Conservation (phyloP, 1,140 invertebrate genomes). For the Hypsibius dujardini region DNA sequence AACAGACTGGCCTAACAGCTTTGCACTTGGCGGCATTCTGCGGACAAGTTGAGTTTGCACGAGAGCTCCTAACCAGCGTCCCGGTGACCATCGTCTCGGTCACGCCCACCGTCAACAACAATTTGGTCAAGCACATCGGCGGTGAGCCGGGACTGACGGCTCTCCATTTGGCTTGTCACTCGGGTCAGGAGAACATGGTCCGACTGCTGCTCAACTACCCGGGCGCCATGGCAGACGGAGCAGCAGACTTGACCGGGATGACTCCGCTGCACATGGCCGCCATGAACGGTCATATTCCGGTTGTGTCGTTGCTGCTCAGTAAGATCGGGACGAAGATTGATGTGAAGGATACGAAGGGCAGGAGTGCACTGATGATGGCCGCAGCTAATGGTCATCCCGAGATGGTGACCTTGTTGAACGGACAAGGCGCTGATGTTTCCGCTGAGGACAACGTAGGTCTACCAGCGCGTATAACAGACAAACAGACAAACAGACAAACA, state of each 20-base stretch:
- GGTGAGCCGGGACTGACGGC: constrained; percentile 71
- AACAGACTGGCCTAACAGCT: constrained; percentile 68
- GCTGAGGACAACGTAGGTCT: constrained; percentile 51
- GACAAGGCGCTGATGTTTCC: constrained; percentile 53
- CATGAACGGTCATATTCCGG: constrained; percentile 82
- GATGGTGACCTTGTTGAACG: constrained; percentile 57
- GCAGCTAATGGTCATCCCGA: constrained; percentile 67
- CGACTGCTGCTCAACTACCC: constrained; percentile 81
- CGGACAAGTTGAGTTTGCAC: constrained; percentile 56
- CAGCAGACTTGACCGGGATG: not conserved
- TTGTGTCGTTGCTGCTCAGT: constrained; percentile 76
- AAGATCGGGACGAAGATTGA: constrained; percentile 47
- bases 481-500: too few species aligned
- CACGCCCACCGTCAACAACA: constrained; percentile 46
- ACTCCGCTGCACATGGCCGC: constrained; percentile 58
- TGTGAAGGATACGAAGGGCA: constrained; percentile 78
- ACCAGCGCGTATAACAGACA: not conserved
- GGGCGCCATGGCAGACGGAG: constrained; percentile 77
- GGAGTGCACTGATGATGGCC: constrained; percentile 86
- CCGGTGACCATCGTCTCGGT: constrained; percentile 87
- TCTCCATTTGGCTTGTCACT: constrained; percentile 86
- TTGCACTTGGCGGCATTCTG: constrained; percentile 51
- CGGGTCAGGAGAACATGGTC: constrained; percentile 92
- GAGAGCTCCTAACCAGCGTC: constrained; percentile 75
- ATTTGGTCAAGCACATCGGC: constrained; percentile 7